These are phyloP conservation scores for Formicarius rufipectus DNA, from an alignment of 2,113 vertebrate species.

Conservation along the genomic window DNA sequence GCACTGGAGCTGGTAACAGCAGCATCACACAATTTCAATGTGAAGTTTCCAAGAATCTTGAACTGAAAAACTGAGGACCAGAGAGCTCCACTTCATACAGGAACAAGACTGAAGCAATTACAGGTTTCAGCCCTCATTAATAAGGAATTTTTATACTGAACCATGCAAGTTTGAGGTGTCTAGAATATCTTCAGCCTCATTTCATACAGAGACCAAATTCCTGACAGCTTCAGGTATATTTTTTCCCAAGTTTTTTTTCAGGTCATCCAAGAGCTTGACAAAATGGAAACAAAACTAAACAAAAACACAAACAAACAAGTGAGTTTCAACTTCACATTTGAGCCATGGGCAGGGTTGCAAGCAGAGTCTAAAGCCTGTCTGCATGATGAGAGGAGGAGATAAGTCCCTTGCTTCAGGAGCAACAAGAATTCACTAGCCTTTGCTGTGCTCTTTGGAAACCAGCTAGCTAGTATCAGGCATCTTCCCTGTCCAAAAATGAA, in stretches of 20 bases:
- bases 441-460: not conserved
- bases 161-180: not conserved
- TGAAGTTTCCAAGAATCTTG: not conserved
- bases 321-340: not conserved
- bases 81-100: not conserved
- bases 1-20: not conserved
- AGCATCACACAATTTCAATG: not conserved
- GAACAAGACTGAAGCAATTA: not conserved
- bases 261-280: not conserved
- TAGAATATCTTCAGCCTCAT: not conserved
- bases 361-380: not conserved
- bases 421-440: not conserved
- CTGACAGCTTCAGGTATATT: not conserved
- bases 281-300: not conserved
- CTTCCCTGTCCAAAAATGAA: not conserved
- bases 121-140: not conserved
- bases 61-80: not conserved
- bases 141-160: not conserved
- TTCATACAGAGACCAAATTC: not conserved
- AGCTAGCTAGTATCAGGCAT: rapidly evolving
- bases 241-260: not conserved
- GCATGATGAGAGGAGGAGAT: rapidly evolving
- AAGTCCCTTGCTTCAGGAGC: rapidly evolving
- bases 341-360: not conserved
- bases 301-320: not conserved